Evolutionary conservation across 2,797 vertebrate species (phyloP).

Genomic region (Lagodon rhomboides): DNA sequence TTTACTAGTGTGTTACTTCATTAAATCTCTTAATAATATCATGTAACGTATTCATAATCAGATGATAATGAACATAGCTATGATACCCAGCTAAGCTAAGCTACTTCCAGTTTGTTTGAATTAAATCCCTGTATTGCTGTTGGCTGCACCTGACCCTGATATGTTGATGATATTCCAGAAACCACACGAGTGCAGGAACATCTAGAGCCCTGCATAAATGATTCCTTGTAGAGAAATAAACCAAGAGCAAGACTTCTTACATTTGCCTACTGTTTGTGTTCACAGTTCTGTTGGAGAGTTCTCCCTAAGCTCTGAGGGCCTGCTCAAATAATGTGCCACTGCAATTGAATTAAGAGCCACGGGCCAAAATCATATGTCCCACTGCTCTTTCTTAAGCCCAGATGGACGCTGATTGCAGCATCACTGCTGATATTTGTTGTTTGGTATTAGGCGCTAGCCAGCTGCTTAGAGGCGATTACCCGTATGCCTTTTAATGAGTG

Average conservation of each 20-base stretch:
- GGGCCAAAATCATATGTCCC: not conserved
- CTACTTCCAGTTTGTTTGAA: slow-evolving; percentile 1
- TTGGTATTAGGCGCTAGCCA: slow-evolving; percentile 71
- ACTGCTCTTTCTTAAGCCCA: slow-evolving; percentile 22
- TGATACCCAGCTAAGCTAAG: not conserved
- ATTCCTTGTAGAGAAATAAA: slow-evolving; percentile 16
- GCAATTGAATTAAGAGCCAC: not conserved
- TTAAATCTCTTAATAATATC: not conserved
- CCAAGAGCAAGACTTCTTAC: slow-evolving; percentile 3
- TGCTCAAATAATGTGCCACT: slow-evolving; percentile 25
- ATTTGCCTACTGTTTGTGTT: not conserved
- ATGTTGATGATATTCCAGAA: not conserved
- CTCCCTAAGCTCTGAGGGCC: not conserved
- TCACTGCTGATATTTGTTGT: slow-evolving; percentile 65
- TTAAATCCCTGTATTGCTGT: not conserved
- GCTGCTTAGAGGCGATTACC: slow-evolving; percentile 79
- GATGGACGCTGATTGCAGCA: slow-evolving; percentile 9
- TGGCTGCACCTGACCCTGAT: slow-evolving; percentile 5
- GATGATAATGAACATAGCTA: not conserved
- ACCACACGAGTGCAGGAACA: not conserved
- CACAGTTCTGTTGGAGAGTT: slow-evolving; percentile 8
- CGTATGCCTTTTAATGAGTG: slow-evolving; percentile 81
- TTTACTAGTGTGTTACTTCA: not conserved
- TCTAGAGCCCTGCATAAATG: not conserved
- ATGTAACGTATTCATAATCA: not conserved